Conservation (phyloP, 2,888 invertebrate genomes). For the Agrochola litura region DNA sequence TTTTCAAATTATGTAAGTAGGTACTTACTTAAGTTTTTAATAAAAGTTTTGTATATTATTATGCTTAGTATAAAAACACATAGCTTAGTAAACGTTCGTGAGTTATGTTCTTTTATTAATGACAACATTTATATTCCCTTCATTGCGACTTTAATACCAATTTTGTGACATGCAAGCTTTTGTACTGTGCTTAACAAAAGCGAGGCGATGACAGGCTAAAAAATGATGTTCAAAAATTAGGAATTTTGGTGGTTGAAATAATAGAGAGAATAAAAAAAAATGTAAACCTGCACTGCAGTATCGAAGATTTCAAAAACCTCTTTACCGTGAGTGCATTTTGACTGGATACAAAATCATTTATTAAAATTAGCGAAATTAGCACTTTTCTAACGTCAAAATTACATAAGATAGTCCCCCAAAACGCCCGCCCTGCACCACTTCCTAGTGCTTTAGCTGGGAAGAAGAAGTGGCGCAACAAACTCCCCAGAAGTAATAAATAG, state of each 20-base stretch:
- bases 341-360: not conserved
- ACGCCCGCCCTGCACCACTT: too few species aligned
- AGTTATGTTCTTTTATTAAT: conserved; percentile 65
- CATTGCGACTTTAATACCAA: conserved; percentile 48
- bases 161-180: conserved; percentile 61
- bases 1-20: conserved; percentile 11
- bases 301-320: not conserved
- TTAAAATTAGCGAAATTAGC: too few species aligned
- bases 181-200: conserved; percentile 22
- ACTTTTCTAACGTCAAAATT: too few species aligned
- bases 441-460: too few species aligned
- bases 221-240: not conserved
- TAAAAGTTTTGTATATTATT: conserved; percentile 11
- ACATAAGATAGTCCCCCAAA: too few species aligned
- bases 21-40: not conserved
- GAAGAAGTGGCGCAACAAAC: too few species aligned
- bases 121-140: conserved; percentile 62
- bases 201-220: conserved; percentile 8
- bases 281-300: not conserved
- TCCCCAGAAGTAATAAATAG: not conserved
- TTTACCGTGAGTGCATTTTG: not conserved
- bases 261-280: not conserved
- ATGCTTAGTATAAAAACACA: conserved; percentile 16
- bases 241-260: not conserved
- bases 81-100: conserved; percentile 55